These are phyloP conservation scores for Leptura quadrifasciata DNA, from an alignment of 2,888 invertebrate genomes.

Conservation along the genomic window DNA sequence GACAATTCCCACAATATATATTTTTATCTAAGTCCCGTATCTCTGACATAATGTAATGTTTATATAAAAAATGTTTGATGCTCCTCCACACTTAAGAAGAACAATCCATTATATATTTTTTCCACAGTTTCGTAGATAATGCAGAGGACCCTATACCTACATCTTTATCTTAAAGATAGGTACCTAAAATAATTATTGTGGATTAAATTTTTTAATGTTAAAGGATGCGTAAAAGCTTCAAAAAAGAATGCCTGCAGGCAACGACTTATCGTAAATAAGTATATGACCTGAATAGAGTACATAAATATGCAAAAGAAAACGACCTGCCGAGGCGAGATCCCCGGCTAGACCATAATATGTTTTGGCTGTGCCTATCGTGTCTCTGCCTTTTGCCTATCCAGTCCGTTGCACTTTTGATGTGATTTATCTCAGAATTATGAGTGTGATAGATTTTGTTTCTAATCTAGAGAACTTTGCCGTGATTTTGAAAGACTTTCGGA, in stretches of 20 bases:
- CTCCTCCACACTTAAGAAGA: not conserved
- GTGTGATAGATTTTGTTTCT: conserved; percentile 64
- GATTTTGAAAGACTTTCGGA: conserved; percentile 48
- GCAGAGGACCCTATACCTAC: conserved; percentile 7
- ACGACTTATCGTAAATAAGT: conserved; percentile 26
- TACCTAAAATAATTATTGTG: conserved; percentile 26
- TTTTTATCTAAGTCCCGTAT: too few species aligned
- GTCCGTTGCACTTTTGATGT: conserved; percentile 48
- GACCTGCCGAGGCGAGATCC: not conserved
- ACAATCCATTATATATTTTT: conserved; percentile 26
- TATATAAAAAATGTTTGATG: not conserved
- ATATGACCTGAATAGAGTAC: conserved; percentile 32
- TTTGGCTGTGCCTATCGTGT: not conserved
- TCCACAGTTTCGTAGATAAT: conserved; percentile 19
- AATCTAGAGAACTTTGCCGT: conserved; percentile 57
- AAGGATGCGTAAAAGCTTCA: conserved; percentile 33
- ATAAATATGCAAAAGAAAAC: conserved; percentile 39
- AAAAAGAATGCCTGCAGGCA: conserved; percentile 10
- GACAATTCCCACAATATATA: too few species aligned
- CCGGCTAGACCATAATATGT: not conserved
- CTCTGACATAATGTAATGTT: not conserved
- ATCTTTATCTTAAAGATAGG: conserved; percentile 29
- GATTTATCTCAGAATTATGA: conserved; percentile 64
- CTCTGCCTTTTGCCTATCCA: conserved; percentile 33
- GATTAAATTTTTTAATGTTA: conserved; percentile 31